Evolutionary conservation across 2,888 invertebrate genomes (phyloP), one percentile per base, ranked within the genome.

Genomic region (Pristionchus entomophagus): DNA sequence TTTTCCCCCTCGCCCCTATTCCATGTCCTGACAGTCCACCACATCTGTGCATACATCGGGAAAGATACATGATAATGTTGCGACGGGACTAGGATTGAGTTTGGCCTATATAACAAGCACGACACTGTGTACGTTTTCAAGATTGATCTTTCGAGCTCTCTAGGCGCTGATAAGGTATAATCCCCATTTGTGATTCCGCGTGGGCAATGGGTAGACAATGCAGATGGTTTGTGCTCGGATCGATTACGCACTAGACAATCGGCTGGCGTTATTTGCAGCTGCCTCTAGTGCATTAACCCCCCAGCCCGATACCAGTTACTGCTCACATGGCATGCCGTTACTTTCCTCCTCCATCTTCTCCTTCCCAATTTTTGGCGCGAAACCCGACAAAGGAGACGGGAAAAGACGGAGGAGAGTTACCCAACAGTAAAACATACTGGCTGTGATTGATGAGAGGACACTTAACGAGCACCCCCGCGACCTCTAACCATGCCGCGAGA

Each of bases 401-500:
- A 35, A 65, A 65, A 65, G 65, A 65, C 65, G 14, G 73, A 73
- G 73, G 56, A n/a, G n/a, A n/a, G n/a, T 19, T 14, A 35, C n/a
- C 26, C 17, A 45, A 73, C 73, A 73, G 73, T 73, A 73, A 73
- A 73, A 73, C 41, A 73, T 73, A 73, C 73, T 26, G 41, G n/a
- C 17, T 45, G 45, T 73, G 73, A 73, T 73, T 41, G 73, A 73
- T 73, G 73, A 38, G 73, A 5, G 73, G 3, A 73, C 17, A 73
- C 45, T 73, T 73, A 73, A 73, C 73, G 73, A 73, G 41, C 41
- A 29, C 5, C 32, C 65, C 65, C 32, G 45, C 56, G 56, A n/a
- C 56, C 69, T 69, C n/a, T n/a, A 56, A 22, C 35, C 73, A 45
- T 73, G 41, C 41, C 73, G 73, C 6, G 65, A 35, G 32, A 32